Conservation (phyloP, 2,797 vertebrate genomes). For the Naso thynnoides region DNA sequence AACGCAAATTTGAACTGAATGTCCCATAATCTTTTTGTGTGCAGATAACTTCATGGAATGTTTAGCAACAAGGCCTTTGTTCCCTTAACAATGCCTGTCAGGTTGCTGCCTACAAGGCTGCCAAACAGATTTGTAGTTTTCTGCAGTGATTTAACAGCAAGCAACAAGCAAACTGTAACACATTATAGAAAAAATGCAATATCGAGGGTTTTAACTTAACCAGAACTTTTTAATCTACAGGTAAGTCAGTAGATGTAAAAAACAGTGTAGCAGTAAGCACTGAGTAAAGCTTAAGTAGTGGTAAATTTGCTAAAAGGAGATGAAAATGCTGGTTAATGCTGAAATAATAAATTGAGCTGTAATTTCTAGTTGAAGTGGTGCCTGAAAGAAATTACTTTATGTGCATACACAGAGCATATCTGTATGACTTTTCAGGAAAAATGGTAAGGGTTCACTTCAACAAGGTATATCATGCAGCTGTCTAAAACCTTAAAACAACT, state of each 20-base stretch:
- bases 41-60: background rate
- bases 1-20: background rate
- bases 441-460: background rate
- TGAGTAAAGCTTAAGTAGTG: no score
- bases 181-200: background rate
- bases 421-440: no score
- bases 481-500: background rate
- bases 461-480: no score
- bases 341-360: background rate
- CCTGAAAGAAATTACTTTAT: no score
- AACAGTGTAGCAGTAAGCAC: background rate
- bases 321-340: background rate
- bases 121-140: background rate
- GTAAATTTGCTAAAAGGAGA: no score
- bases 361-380: background rate
- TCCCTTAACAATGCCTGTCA: constrained; percentile 17
- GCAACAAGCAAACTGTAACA: background rate
- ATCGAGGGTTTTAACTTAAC: no score
- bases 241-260: no score
- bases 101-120: background rate
- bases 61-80: constrained; percentile 15
- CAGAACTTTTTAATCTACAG: background rate
- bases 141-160: background rate
- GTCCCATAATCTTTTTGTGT: background rate
- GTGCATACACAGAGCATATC: no score